A percentile compares a stretch with the other conserved stretches of the same genome.
These are phyloP conservation scores for Zele albiditarsus DNA, from an alignment of 2,888 invertebrate genomes.

Conservation along the genomic window DNA sequence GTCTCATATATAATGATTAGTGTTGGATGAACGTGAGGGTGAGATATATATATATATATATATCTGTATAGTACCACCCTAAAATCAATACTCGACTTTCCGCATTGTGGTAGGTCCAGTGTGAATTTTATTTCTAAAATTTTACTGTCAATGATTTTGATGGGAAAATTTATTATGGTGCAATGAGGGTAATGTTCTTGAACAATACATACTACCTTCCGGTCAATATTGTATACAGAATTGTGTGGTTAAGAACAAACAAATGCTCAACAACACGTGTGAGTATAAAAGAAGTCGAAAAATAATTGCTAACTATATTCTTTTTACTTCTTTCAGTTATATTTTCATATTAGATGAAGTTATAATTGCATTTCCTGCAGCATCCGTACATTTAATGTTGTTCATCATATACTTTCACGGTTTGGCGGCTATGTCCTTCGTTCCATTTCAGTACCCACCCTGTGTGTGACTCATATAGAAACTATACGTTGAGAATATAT, in stretches of 20 bases:
- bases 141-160: background rate
- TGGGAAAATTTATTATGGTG: too few relatives aligned
- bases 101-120: slow-evolving; percentile 21
- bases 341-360: background rate
- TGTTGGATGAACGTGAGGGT: background rate
- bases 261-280: too few relatives aligned
- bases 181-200: too few relatives aligned
- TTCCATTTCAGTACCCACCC: slow-evolving; percentile 48
- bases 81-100: slow-evolving; percentile 26
- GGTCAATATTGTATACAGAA: too few relatives aligned
- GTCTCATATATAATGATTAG: slow-evolving; percentile 6
- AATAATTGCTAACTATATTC: background rate
- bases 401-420: slow-evolving; percentile 62
- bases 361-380: slow-evolving; percentile 23
- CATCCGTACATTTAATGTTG: slow-evolving; percentile 42
- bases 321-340: background rate
- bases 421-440: slow-evolving; percentile 57
- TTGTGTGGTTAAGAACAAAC: too few relatives aligned
- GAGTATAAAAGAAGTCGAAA: background rate
- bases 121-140: background rate
- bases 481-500: background rate
- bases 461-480: slow-evolving; percentile 17
- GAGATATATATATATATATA: background rate
- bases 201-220: too few relatives aligned
- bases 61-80: background rate